Evolutionary conservation across 1,140 invertebrate species (phyloP).

Genomic region (Ceratina japonica): DNA sequence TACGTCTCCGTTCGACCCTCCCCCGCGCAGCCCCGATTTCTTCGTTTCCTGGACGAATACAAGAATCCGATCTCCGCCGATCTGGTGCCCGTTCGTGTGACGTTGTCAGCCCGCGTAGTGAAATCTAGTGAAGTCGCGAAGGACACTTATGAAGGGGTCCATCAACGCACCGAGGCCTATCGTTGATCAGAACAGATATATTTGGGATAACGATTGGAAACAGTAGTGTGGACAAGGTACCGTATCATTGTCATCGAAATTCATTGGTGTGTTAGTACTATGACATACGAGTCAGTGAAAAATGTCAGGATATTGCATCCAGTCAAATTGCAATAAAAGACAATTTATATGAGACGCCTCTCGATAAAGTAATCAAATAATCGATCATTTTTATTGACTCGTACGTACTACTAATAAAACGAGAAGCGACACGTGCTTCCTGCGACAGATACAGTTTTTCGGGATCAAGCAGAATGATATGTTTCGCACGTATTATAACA

Average conservation of each 20-base stretch:
- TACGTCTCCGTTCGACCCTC: background rate
- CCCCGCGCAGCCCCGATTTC: background rate
- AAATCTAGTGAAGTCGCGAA: conserved; percentile 44
- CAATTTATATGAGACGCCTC: too few relatives aligned
- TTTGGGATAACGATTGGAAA: conserved; percentile 75
- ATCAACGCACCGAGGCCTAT: conserved; percentile 64
- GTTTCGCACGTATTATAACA: too few relatives aligned
- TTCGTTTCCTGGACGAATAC: background rate
- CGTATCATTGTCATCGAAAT: background rate
- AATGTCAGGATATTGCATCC: too few relatives aligned
- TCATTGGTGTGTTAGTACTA: background rate
- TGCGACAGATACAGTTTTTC: too few relatives aligned
- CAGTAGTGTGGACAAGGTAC: conserved; percentile 68
- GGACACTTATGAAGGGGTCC: conserved; percentile 74
- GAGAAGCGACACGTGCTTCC: too few relatives aligned
- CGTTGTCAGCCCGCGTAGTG: conserved; percentile 35
- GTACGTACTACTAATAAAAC: too few relatives aligned
- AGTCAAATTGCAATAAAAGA: too few relatives aligned
- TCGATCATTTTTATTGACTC: too few relatives aligned
- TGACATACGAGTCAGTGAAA: too few relatives aligned
- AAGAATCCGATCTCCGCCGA: background rate
- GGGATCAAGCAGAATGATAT: too few relatives aligned
- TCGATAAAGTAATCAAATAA: too few relatives aligned
- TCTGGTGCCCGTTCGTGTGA: conserved; percentile 14
- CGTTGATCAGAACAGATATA: conserved; percentile 69